phyloP scores from a whole-genome alignment of 2,113 vertebrate genomes.

The Cathartes aura region DNA sequence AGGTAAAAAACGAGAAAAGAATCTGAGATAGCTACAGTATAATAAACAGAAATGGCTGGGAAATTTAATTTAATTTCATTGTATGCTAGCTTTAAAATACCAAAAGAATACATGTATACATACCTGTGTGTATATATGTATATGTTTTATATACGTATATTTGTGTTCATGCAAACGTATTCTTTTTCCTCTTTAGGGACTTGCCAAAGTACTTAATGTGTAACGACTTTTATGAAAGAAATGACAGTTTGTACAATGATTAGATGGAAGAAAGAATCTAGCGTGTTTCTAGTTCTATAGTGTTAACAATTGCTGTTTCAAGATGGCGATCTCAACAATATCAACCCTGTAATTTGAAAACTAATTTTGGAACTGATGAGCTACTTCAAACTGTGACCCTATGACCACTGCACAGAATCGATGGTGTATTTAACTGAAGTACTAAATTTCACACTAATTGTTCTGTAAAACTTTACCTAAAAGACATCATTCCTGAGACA shows the following conservation, averaged over 20 bases:
- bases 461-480: not conserved
- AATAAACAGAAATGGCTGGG: not conserved
- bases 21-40: not conserved
- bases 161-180: not conserved
- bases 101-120: not conserved
- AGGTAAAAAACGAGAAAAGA: not conserved
- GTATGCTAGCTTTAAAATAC: not conserved
- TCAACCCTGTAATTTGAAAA: not conserved
- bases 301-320: not conserved
- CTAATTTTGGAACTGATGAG: not conserved
- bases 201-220: not conserved
- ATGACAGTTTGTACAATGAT: not conserved
- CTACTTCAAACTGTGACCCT: not conserved
- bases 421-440: not conserved
- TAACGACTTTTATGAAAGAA: not conserved
- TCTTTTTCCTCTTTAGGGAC: not conserved
- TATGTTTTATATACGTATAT: not conserved
- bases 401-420: not conserved
- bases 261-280: not conserved
- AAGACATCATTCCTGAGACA: not conserved
- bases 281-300: not conserved
- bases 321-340: not conserved
- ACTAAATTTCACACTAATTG: not conserved
- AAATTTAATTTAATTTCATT: not conserved
- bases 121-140: rapidly evolving